phyloP scores from a whole-genome alignment of 2,797 vertebrate species.

The Microhierax caerulescens region DNA sequence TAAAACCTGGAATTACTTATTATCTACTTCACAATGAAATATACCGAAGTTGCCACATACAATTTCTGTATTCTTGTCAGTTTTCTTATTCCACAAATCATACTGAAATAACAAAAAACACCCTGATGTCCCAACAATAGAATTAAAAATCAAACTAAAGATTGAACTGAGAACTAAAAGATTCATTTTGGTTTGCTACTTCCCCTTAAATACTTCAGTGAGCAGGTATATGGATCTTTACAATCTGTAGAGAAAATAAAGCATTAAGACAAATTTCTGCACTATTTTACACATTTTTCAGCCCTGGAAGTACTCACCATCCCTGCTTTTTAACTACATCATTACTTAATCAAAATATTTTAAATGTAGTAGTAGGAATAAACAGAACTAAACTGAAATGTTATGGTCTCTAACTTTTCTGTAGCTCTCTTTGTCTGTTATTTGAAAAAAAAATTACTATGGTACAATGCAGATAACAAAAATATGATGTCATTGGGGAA shows the following conservation, averaged over 20 bases:
- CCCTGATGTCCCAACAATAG: background rate
- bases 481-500: constrained; percentile 75
- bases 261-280: background rate
- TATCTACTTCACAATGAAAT: background rate
- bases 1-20: background rate
- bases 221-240: background rate
- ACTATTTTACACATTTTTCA: background rate
- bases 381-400: constrained; percentile 33
- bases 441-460: background rate
- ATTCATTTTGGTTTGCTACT: background rate
- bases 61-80: background rate
- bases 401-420: constrained; percentile 55
- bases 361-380: background rate
- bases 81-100: background rate
- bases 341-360: constrained; percentile 53
- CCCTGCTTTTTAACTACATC: background rate
- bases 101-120: background rate
- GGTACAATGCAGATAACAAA: constrained; percentile 76
- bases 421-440: constrained; percentile 54
- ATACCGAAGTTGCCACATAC: background rate
- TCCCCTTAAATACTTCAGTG: background rate
- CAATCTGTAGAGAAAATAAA: background rate
- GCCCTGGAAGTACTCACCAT: background rate
- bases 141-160: background rate
- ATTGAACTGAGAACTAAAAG: background rate